Base-by-base conservation (phyloP, 2,888 invertebrate species). In the Scelioninae gen. 1 region DNA sequence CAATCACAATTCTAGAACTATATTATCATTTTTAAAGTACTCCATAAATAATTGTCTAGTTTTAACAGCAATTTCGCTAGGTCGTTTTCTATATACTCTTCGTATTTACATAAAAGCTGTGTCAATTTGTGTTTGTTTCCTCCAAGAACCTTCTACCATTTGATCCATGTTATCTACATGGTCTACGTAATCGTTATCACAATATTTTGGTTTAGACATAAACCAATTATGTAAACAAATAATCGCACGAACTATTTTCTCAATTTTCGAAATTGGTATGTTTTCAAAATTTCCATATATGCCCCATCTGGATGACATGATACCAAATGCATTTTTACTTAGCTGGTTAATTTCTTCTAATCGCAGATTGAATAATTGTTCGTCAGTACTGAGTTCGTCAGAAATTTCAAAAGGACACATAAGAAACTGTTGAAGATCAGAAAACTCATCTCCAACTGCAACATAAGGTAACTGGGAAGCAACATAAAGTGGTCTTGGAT, bases 221-320 rank as follows among this genome's bases (percentile, higher is more conserved):
- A 74, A 74, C 62, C 62, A 74, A 23, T 74, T 63, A n/a, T 74
- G 74, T n/a, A 74, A 40, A 31, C 62, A 62, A 15, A 63, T 23
- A 3, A 63, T 74, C 0, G 74, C 74, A 55, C 63, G 63, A 0
- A 63, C 31, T 9, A 74, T 16, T 55, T 45, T 63, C 15, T 63
- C 63, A 10, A 51, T 32, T 7, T 34, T 63, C 6, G n/a, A 43
- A 4, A 49, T 45, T 0, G 31, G 2, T 8, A 74, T 11, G 9
- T 55, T 45, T 15, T 32, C 43, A 0, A 65, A 55, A 10, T 75
- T 75, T 7, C 47, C 56, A 56, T 65, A 65, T 2, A 75, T 56
- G 13, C 15, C 47, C 74, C 74, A 75, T 11, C 29, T 29, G 0
- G 74, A 45, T 2, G 65, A 45, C 56, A 75, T 45, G 23, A 75